Evolutionary conservation across 2,888 invertebrate species (phyloP), one percentile per base, ranked within the genome.

Genomic region (Dinocampus coccinellae): DNA sequence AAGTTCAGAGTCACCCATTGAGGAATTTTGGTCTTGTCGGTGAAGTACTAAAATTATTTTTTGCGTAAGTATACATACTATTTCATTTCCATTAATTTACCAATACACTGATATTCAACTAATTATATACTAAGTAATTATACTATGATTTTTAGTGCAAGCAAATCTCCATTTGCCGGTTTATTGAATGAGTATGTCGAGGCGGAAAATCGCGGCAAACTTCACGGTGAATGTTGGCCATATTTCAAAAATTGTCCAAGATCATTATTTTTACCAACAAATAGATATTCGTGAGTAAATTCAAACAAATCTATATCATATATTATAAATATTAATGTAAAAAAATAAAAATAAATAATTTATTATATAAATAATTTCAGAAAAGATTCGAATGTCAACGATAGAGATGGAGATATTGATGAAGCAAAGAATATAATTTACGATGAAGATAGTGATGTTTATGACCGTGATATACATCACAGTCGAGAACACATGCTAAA

Each of bases 231-330:
- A 87, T 96, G 96, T 85, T 95, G 94, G 92, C 94, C 94, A 0
- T 96, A 95, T 84, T 93, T 93, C 88, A 92, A 94, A 82, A 91
- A 92, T 64, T 96, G 96, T 81, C 93, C 95, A 16, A 94, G 93
- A 87, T 95, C 95, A 67, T 89, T 96, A 64, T 96, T 96, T 84
- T 88, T 90, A 75, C 88, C 91, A 29, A 88, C 88, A 72, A 90
- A 90, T 78, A 89, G 89, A 80, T 91, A 91, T 81, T 88, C 88
- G 90, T 90, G 82, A 83, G 83, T 82, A 73, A 52, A 63, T 67
- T 64, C 16, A 60, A 57, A 3, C 22, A 20, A 61, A 34, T 73
- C 69, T 16, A 33, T 33, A 42, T 42, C 16, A 63, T 39, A 39
- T 34, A n/a, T n/a, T n/a, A n/a, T n/a, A n/a, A n/a, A n/a, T n/a